Evolutionary conservation across 2,888 invertebrate genomes (phyloP), one percentile per base, ranked within the genome.

Genomic region (Amphipoea oculea): DNA sequence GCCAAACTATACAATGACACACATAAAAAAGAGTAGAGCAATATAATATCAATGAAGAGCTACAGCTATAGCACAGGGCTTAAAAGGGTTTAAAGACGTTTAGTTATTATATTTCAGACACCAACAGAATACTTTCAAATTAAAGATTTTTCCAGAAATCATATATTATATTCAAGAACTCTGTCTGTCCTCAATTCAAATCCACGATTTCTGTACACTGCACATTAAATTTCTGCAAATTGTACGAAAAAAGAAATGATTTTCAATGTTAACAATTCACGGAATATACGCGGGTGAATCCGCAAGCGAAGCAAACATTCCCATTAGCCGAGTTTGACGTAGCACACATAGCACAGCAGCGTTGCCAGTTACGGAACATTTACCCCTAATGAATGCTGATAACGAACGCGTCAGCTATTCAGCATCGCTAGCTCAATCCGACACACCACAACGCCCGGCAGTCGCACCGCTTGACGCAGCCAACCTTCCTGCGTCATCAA

Each of bases 331-430:
- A 79, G 79, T 81, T 88, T 79, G 84, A 80, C 81, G 78, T 79
- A 83, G 84, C 79, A 63, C 71, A 45, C 70, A 84, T 36, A 82
- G 82, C 76, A 40, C 40, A 40, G 75, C 86, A 73, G 78, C 66
- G 80, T 83, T 74, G 84, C 78, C 77, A 76, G 83, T 90, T 89
- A 85, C 89, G 86, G 89, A 87, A 87, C 86, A 89, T 88, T 89
- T 87, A 76, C 78, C 83, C 82, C 86, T 82, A 85, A 89, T 88
- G 78, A 87, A 85, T 84, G 83, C 79, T 85, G 87, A 88, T 89
- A 88, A 86, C 81, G 76, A 79, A 73, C 81, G 81, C 84, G 88
- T 86, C 86, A 86, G 79, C 82, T 65, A 68, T 79, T 85, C 86
- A 84, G 77, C 79, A 75, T 68, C 67, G 74, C 75, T 48, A 72